Percentiles rank a stretch among this genome's conserved stretches.
These are phyloP conservation scores for Ceriagrion tenellum DNA, from an alignment of 2,888 invertebrate species.

Conservation along the genomic window DNA sequence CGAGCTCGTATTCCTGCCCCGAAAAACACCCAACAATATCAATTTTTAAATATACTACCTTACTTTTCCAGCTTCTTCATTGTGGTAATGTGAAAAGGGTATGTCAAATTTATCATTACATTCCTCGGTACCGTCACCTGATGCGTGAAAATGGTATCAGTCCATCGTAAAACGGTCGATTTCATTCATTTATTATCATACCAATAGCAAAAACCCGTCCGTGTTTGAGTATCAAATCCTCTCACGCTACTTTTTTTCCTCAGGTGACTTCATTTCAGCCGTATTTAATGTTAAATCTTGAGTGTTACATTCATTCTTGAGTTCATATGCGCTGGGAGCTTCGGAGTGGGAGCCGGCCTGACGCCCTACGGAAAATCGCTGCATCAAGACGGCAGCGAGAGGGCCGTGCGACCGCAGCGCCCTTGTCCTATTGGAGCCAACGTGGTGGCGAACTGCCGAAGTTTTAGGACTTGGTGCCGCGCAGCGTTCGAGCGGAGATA, in stretches of 20 bases:
- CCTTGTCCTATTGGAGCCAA: background rate
- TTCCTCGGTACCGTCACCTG: no score
- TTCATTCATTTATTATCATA: no score
- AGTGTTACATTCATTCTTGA: background rate
- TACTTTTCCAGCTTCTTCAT: no score
- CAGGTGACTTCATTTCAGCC: background rate
- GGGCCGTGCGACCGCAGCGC: slow-evolving; percentile 47
- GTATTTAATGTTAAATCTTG: background rate
- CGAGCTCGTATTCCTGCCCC: no score
- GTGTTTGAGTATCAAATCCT: background rate
- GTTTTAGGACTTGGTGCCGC: slow-evolving; percentile 57
- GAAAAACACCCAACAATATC: no score
- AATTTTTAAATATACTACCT: no score
- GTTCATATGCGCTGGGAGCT: slow-evolving; percentile 16
- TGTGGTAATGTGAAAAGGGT: no score
- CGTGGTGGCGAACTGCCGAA: slow-evolving; percentile 45
- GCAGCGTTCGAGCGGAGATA: slow-evolving; percentile 38
- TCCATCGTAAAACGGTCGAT: no score
- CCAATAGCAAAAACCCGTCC: no score
- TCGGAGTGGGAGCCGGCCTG: slow-evolving; percentile 40
- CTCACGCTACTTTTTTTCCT: background rate
- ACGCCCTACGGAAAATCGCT: slow-evolving; percentile 56
- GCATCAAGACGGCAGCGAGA: slow-evolving; percentile 43
- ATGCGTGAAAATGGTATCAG: no score
- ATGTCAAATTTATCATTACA: no score